Percentiles rank a stretch among this genome's conserved stretches.
These are phyloP conservation scores for Enteromius treurensis DNA, from an alignment of 2,797 vertebrate species.

Conservation along the genomic window DNA sequence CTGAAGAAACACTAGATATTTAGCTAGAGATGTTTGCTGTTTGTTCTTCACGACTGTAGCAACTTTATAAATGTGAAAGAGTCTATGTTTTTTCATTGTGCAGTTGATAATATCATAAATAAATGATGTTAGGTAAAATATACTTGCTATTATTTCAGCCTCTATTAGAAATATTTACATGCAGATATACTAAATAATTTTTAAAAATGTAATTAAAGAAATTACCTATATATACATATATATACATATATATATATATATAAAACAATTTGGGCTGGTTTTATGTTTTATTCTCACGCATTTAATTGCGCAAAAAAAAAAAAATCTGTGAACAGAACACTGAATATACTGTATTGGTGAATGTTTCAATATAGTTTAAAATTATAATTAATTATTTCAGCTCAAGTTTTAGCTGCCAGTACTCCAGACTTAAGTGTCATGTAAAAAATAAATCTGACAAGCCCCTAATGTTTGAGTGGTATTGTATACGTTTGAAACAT, in stretches of 20 bases:
- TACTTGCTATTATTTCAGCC: not conserved
- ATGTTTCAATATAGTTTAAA: not conserved
- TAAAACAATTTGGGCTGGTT: not conserved
- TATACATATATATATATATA: too few species aligned
- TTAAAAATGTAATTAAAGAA: not conserved
- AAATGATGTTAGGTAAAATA: not conserved
- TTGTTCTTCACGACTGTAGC: not conserved
- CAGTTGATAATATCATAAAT: not conserved
- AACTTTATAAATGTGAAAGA: not conserved
- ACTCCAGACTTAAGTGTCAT: not conserved
- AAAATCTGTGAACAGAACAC: not conserved
- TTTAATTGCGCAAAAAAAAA: too few species aligned
- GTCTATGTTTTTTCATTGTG: not conserved
- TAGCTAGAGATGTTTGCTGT: constrained; percentile 6
- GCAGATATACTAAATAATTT: not conserved
- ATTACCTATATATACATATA: not conserved
- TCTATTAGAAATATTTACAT: not conserved
- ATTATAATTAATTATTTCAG: not conserved
- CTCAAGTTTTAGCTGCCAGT: not conserved
- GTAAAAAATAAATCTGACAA: not conserved
- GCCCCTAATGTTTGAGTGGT: not conserved
- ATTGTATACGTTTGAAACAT: not conserved
- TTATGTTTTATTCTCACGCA: not conserved
- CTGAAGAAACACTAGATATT: constrained; percentile 3
- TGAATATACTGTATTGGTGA: not conserved